phyloP scores from a whole-genome alignment of 2,888 invertebrate genomes.

The Pilophorus perplexus region DNA sequence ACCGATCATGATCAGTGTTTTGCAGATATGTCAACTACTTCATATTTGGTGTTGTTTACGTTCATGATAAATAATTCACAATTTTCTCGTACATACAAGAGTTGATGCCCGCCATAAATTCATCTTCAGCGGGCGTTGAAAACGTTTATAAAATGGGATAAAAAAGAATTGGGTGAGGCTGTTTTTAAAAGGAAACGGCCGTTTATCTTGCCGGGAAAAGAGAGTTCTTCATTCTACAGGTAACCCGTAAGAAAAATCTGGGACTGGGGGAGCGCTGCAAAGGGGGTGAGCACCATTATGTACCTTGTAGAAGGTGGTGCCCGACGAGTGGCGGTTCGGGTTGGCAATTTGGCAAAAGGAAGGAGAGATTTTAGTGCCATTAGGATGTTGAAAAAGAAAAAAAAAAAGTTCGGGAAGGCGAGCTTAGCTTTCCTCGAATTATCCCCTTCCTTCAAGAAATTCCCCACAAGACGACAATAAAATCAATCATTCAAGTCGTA shows the following conservation, averaged over 20 bases:
- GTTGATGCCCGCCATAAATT: no score
- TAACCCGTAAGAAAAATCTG: slow-evolving; percentile 5
- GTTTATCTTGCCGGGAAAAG: slow-evolving; percentile 21
- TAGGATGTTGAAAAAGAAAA: background rate
- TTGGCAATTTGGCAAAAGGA: slow-evolving; percentile 8
- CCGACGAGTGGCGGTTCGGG: background rate
- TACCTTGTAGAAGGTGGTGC: no score
- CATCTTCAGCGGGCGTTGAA: background rate
- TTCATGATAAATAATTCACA: no score
- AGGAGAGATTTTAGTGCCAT: slow-evolving; percentile 24
- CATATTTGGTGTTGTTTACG: no score
- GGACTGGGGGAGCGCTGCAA: background rate
- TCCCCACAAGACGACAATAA: slow-evolving; percentile 27
- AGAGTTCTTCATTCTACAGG: slow-evolving; percentile 30
- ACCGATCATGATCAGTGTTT: no score
- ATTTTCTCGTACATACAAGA: no score
- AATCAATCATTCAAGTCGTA: slow-evolving; percentile 23
- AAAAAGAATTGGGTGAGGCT: background rate
- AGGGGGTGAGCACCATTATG: slow-evolving; percentile 9
- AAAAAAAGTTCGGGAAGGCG: background rate
- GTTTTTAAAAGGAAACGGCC: slow-evolving; percentile 1
- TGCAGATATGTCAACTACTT: no score
- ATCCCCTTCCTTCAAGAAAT: no score
- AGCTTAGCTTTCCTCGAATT: background rate
- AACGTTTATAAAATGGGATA: background rate